These are phyloP conservation scores for Gracilinanus agilis DNA, from an alignment of 2,113 vertebrate genomes.

Conservation along the genomic window DNA sequence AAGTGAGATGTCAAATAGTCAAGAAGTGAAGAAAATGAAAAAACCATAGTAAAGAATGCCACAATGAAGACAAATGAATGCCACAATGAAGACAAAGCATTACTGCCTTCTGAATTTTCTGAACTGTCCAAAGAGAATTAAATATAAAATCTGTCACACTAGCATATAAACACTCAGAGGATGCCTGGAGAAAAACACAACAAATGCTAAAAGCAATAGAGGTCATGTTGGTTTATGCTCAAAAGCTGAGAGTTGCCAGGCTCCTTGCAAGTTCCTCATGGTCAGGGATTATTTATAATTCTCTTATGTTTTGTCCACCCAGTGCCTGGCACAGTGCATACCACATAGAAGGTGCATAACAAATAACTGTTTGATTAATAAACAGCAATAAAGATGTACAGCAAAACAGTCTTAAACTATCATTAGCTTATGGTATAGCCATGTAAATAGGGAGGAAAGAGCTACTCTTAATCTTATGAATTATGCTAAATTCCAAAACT, in stretches of 20 bases:
- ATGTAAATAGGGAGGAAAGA: neutral
- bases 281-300: neutral
- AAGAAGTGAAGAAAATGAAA: neutral
- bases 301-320: neutral
- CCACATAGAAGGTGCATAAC: neutral
- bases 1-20: neutral
- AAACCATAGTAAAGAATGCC: fast-evolving
- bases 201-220: neutral
- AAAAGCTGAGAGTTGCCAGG: neutral
- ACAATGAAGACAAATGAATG: fast-evolving
- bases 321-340: neutral
- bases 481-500: neutral
- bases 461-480: neutral
- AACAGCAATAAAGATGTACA: neutral
- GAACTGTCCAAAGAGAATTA: too few relatives aligned
- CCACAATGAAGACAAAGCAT: fast-evolving
- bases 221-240: neutral
- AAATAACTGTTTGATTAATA: neutral
- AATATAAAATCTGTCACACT: neutral
- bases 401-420: neutral
- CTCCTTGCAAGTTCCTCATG: neutral
- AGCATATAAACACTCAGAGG: neutral
- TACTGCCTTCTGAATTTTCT: fast-evolving
- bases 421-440: neutral
- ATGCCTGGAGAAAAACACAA: neutral